phyloP scores from a whole-genome alignment of 1,140 invertebrate species.

The Battus philenor region DNA sequence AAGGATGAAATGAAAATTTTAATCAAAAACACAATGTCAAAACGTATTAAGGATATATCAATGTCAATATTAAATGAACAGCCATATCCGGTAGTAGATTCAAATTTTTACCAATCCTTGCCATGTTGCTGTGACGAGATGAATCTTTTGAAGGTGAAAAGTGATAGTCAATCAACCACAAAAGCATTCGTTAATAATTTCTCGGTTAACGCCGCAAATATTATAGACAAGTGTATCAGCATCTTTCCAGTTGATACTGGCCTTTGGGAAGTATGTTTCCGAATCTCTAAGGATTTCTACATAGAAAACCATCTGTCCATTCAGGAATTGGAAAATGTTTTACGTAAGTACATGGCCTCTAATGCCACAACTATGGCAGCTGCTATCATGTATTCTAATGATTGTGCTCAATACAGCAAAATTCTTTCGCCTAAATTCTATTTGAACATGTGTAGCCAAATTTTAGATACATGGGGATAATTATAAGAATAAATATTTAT shows the following conservation, averaged over 20 bases:
- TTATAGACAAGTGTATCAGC: slow-evolving; percentile 58
- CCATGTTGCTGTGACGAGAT: slow-evolving; percentile 60
- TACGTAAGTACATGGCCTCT: slow-evolving; percentile 58
- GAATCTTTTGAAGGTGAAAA: slow-evolving; percentile 37
- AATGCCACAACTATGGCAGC: slow-evolving; percentile 57
- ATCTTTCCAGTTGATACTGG: slow-evolving; percentile 53
- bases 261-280: slow-evolving; percentile 59
- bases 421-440: slow-evolving; percentile 62
- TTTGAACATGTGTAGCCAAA: slow-evolving; percentile 61
- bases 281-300: slow-evolving; percentile 54
- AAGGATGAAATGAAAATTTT: slow-evolving; percentile 47
- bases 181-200: slow-evolving; percentile 19
- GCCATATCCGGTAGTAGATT: slow-evolving; percentile 39
- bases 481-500: no score
- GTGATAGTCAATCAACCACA: slow-evolving; percentile 19
- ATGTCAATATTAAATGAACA: slow-evolving; percentile 54
- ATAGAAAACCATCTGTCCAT: slow-evolving; percentile 51
- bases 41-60: slow-evolving; percentile 59
- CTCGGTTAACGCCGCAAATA: slow-evolving; percentile 39
- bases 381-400: slow-evolving; percentile 61
- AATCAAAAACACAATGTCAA: slow-evolving; percentile 43
- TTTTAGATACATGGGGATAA: slow-evolving; percentile 63
- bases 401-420: slow-evolving; percentile 55
- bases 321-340: slow-evolving; percentile 47
- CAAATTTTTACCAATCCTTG: slow-evolving; percentile 32